Evolutionary conservation across 2,113 vertebrate genomes (phyloP).

Genomic region (Chaetodon trifascialis): DNA sequence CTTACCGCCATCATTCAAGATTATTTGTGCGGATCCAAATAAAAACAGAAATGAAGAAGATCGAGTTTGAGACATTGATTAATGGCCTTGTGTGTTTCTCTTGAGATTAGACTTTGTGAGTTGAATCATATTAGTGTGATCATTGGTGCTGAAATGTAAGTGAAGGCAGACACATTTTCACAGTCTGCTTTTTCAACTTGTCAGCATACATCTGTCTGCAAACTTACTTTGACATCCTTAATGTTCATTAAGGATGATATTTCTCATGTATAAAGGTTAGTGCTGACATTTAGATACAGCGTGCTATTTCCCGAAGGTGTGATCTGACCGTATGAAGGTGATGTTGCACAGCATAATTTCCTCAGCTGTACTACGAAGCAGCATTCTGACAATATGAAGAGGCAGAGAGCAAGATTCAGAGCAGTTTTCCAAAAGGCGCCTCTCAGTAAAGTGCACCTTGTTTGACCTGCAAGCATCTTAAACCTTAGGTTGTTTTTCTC

Average conservation of each 20-base stretch:
- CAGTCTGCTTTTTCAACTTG: background rate
- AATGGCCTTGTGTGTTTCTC: slow-evolving; percentile 15
- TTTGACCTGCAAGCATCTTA: slow-evolving; percentile 33
- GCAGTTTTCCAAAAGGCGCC: background rate
- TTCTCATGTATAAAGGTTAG: slow-evolving; percentile 4
- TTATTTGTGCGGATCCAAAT: background rate
- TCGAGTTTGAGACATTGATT: slow-evolving; percentile 11
- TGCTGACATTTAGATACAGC: slow-evolving; percentile 22
- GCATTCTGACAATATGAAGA: background rate
- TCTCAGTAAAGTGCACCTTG: slow-evolving; percentile 6
- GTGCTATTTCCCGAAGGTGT: slow-evolving; percentile 2
- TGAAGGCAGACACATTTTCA: slow-evolving; percentile 10
- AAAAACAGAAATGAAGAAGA: slow-evolving; percentile 2
- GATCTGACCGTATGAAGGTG: slow-evolving; percentile 1
- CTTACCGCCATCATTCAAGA: background rate
- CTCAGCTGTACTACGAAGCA: background rate
- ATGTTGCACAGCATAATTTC: background rate
- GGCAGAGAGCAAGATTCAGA: background rate
- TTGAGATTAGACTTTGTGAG: slow-evolving; percentile 7
- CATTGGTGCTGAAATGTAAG: slow-evolving; percentile 24
- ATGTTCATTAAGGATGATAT: slow-evolving; percentile 1
- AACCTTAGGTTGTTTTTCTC: slow-evolving; percentile 40
- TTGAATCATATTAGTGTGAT: slow-evolving; percentile 14
- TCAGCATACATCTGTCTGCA: slow-evolving; percentile 19
- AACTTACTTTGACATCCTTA: slow-evolving; percentile 17